These are phyloP conservation scores for Drosophila limbata DNA, from an alignment of 2,888 invertebrate species.

Conservation along the genomic window DNA sequence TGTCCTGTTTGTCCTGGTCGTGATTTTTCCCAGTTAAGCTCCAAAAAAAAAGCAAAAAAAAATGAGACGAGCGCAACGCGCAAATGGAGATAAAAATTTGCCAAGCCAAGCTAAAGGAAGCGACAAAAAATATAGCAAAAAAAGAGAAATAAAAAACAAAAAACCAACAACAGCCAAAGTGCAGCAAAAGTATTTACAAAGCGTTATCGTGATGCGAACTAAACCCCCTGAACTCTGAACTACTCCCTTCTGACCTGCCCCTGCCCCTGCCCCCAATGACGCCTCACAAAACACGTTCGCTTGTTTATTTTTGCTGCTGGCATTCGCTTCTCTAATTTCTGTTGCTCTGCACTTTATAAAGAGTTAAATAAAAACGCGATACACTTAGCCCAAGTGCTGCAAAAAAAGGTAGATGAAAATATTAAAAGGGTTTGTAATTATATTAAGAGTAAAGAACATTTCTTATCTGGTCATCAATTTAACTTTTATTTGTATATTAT, in stretches of 20 bases:
- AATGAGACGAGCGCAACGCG: slow-evolving; percentile 63
- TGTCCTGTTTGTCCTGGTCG: slow-evolving; percentile 62
- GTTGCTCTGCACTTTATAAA: slow-evolving; percentile 70
- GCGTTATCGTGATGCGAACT: slow-evolving; percentile 77
- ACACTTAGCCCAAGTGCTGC: slow-evolving; percentile 41
- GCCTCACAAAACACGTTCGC: slow-evolving; percentile 58
- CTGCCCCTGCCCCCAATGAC: slow-evolving; percentile 13
- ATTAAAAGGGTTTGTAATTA: slow-evolving; percentile 47
- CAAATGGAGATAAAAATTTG: slow-evolving; percentile 81
- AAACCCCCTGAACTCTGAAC: slow-evolving; percentile 65
- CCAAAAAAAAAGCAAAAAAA: slow-evolving; percentile 9
- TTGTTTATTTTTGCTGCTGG: slow-evolving; percentile 75
- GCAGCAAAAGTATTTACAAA: slow-evolving; percentile 81
- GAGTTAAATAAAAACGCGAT: slow-evolving; percentile 73
- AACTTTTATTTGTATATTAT: not conserved
- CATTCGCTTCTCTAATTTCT: slow-evolving; percentile 75
- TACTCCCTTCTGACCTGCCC: slow-evolving; percentile 29
- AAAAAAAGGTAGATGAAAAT: slow-evolving; percentile 39
- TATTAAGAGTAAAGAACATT: slow-evolving; percentile 6
- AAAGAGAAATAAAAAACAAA: slow-evolving; percentile 32
- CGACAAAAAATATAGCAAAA: slow-evolving; percentile 59
- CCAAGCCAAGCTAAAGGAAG: slow-evolving; percentile 76
- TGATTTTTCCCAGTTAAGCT: slow-evolving; percentile 69
- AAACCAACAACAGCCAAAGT: slow-evolving; percentile 74
- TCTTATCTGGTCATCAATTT: slow-evolving; percentile 21